These are phyloP conservation scores for Odocoileus hemionus DNA, from an alignment of 2,113 vertebrate species.

Conservation along the genomic window DNA sequence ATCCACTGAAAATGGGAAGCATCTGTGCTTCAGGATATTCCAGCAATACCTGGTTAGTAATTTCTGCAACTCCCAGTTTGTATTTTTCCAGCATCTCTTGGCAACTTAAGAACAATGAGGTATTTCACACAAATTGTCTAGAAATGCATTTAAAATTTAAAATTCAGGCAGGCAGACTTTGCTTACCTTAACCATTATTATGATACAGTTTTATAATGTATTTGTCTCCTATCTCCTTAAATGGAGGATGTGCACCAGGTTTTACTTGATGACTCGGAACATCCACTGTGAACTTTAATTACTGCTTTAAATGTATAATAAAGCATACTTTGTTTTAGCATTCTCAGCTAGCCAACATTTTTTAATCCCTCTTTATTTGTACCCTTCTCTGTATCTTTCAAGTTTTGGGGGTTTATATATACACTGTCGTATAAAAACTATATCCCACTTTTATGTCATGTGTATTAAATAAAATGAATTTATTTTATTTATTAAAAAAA, in stretches of 20 bases:
- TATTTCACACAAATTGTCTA: background rate
- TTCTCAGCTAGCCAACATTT: background rate
- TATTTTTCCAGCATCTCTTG: background rate
- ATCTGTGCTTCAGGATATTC: background rate
- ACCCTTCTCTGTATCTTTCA: background rate
- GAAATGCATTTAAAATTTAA: conserved; percentile 32
- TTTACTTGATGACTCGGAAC: background rate
- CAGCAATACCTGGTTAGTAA: background rate
- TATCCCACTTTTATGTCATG: background rate
- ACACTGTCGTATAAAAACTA: background rate
- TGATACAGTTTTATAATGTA: background rate
- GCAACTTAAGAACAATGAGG: background rate
- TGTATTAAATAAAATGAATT: background rate
- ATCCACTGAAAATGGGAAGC: background rate
- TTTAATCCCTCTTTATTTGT: background rate
- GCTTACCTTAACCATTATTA: background rate
- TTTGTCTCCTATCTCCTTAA: background rate
- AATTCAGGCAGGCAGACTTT: background rate
- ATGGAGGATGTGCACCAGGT: background rate
- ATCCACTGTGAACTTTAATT: background rate
- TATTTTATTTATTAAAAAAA: background rate
- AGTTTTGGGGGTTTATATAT: background rate
- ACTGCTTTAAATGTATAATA: background rate
- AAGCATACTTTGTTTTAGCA: background rate
- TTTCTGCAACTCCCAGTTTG: background rate